Conservation (phyloP, 2,888 invertebrate species). For the Xanthorhoe designata region DNA sequence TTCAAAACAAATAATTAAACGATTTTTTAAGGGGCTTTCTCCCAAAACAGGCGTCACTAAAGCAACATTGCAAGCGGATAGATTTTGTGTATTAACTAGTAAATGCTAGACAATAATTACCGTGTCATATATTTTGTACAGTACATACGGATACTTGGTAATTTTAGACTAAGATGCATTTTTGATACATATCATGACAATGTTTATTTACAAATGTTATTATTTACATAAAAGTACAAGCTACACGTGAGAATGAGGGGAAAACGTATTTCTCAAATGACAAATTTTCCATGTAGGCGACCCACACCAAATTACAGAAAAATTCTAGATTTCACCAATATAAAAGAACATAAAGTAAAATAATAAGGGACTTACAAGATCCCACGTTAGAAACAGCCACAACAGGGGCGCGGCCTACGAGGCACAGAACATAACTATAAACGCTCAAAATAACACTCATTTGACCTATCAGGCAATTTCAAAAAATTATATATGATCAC, state of each 20-base stretch:
- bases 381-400: constrained; percentile 85
- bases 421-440: constrained; percentile 75
- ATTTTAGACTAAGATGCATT: not conserved
- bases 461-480: constrained; percentile 32
- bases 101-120: not conserved
- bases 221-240: constrained; percentile 8
- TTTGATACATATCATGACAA: not conserved
- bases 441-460: constrained; percentile 54
- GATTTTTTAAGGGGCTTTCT: no score
- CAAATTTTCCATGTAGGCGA: constrained; percentile 17
- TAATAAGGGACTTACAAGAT: constrained; percentile 79
- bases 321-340: constrained; percentile 25
- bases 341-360: constrained; percentile 50
- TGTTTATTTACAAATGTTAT: constrained; percentile 1
- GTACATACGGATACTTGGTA: not conserved
- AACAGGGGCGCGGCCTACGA: constrained; percentile 83
- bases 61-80: not conserved
- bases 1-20: no score
- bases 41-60: not conserved
- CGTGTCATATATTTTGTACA: not conserved
- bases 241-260: constrained; percentile 22
- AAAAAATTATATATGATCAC: constrained; percentile 30
- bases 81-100: not conserved
- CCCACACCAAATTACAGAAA: constrained; percentile 17
- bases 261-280: constrained; percentile 13